A percentile compares a stretch with the other conserved stretches of the same genome.
These are phyloP conservation scores for Bostrychus sinensis DNA, from an alignment of 2,113 vertebrate genomes.

Conservation along the genomic window DNA sequence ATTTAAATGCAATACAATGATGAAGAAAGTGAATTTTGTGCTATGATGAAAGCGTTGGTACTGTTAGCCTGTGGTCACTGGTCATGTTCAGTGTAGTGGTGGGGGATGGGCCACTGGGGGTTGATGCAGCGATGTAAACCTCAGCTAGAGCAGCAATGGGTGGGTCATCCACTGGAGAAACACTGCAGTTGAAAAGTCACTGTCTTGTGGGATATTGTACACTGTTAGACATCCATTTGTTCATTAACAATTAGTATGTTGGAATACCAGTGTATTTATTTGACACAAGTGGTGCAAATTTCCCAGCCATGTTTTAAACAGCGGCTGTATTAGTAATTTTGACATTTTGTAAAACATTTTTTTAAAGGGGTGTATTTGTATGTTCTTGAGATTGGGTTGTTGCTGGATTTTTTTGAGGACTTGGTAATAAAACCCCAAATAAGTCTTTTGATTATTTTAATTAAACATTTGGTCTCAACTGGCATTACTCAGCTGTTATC, in stretches of 20 bases:
- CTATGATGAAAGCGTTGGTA: slow-evolving; percentile 22
- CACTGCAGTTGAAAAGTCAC: slow-evolving; percentile 25
- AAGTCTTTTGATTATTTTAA: no score
- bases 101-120: slow-evolving; percentile 65
- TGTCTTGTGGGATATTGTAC: slow-evolving; percentile 14
- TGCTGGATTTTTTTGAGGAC: no score
- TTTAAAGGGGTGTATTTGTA: not conserved
- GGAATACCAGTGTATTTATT: not conserved
- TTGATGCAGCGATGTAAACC: slow-evolving; percentile 55
- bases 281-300: slow-evolving; percentile 26
- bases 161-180: slow-evolving; percentile 40
- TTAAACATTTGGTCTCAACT: no score
- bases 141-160: slow-evolving; percentile 41
- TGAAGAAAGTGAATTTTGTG: slow-evolving; percentile 3
- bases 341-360: not conserved
- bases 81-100: slow-evolving; percentile 50
- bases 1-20: not conserved
- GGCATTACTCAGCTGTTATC: no score
- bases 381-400: no score
- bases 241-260: not conserved
- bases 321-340: no score
- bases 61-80: slow-evolving; percentile 34
- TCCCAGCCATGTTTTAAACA: slow-evolving; percentile 13
- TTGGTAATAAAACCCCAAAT: no score
- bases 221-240: not conserved